phyloP scores from a whole-genome alignment of 2,888 invertebrate genomes.

The Drosophila diplacantha region DNA sequence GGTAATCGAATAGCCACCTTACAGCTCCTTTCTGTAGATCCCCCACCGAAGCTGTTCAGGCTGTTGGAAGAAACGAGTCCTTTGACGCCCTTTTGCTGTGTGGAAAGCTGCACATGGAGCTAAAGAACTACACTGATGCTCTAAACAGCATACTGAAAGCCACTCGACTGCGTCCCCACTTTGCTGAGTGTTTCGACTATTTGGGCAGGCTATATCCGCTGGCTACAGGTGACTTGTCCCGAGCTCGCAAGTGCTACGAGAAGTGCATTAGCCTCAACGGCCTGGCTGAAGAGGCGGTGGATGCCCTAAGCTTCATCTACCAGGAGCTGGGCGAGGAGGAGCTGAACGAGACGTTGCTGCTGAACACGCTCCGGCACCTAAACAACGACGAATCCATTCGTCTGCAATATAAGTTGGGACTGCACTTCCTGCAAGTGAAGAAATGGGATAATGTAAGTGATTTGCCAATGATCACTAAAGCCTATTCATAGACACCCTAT shows the following conservation, averaged over 20 bases:
- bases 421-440: constrained; percentile 86
- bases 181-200: constrained; percentile 85
- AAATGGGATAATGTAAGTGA: constrained; percentile 81
- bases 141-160: constrained; percentile 83
- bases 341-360: constrained; percentile 65
- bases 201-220: constrained; percentile 86
- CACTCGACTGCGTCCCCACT: constrained; percentile 85
- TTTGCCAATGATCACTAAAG: not conserved
- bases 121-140: constrained; percentile 81
- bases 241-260: constrained; percentile 90
- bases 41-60: constrained; percentile 80
- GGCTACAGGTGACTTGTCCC: constrained; percentile 82
- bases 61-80: constrained; percentile 46
- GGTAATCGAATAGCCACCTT: too few relatives aligned
- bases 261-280: constrained; percentile 88
- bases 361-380: constrained; percentile 78
- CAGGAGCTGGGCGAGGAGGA: constrained; percentile 82
- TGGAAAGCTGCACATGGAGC: constrained; percentile 66
- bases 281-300: constrained; percentile 83
- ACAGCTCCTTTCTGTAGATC: constrained; percentile 42
- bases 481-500: too few relatives aligned
- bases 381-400: constrained; percentile 82
- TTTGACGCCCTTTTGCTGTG: constrained; percentile 67
- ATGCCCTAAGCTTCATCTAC: constrained; percentile 87
- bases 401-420: constrained; percentile 90